Evolutionary conservation across 2,113 vertebrate species (phyloP), one percentile per base, ranked within the genome.

Genomic region (Symphodus melops): DNA sequence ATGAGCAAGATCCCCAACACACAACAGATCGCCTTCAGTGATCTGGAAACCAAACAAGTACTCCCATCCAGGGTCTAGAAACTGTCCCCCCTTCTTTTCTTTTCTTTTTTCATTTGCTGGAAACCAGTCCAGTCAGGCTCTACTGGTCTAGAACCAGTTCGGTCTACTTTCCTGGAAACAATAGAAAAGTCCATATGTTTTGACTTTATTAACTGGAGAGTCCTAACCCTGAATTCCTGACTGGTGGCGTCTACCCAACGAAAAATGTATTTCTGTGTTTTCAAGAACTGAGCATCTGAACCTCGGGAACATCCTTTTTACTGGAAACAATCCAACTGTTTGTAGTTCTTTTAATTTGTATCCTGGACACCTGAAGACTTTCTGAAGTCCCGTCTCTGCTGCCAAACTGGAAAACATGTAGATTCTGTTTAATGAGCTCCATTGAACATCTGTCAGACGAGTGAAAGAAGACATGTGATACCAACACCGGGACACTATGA

Each of bases 401-500:
- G n/a, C n/a, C n/a, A n/a, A n/a, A 44, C 68, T 51, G 54, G 42
- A 66, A 55, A 79, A 60, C 56, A 71, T 69, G 69, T 39, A 20
- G 17, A 17, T 25, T 5, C 5, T 70, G 63, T 68, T n/a, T 42
- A 37, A 42, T 21, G 63, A 56, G 57, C 55, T 63, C 62, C 36
- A 16, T 39, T 56, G 12, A 39, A 56, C 19, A 2, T 28, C 54
- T 39, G n/a, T 53, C 42, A 46, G 42, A 58, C 12, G 28, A 46
- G 48, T 25, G 5, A 10, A 14, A n/a, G n/a, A n/a, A n/a, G n/a
- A n/a, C n/a, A n/a, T n/a, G n/a, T n/a, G n/a, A n/a, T 36, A 68
- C 77, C 42, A 17, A 62, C 59, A 52, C n/a, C 19, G 23, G 75
- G 64, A 84, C 72, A 62, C 63, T 57, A 53, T 14, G 57, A 66